Conservation (phyloP, 2,888 invertebrate genomes). For the Tenthredo amoena region DNA sequence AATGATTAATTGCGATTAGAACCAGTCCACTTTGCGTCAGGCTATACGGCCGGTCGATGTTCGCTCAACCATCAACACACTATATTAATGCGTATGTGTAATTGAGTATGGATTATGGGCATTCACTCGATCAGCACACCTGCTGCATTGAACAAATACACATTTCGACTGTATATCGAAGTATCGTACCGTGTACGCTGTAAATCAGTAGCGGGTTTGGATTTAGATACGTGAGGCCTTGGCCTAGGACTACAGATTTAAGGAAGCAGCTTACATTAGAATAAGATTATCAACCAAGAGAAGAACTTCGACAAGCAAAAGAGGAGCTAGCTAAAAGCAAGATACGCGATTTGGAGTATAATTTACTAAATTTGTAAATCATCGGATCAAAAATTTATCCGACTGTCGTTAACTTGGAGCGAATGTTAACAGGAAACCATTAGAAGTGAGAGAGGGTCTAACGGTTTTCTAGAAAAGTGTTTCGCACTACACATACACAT, state of each 20-base stretch:
- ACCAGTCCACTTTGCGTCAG: not conserved
- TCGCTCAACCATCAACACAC: not conserved
- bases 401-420: not conserved
- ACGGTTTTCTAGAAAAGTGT: too few species aligned
- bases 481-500: too few species aligned
- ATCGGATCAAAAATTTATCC: not conserved
- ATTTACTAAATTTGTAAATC: not conserved
- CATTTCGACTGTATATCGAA: not conserved
- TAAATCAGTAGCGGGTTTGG: not conserved
- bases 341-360: not conserved
- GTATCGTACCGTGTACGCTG: not conserved
- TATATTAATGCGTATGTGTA: not conserved
- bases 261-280: not conserved
- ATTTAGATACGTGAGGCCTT: not conserved
- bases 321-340: not conserved
- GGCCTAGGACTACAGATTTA: not conserved
- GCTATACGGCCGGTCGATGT: not conserved
- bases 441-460: too few species aligned
- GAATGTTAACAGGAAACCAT: too few species aligned
- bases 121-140: not conserved
- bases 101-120: slow-evolving; percentile 17
- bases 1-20: slow-evolving; percentile 33
- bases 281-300: not conserved
- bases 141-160: slow-evolving; percentile 9
- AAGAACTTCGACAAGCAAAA: not conserved